Evolutionary conservation across 2,113 vertebrate genomes (phyloP).

Genomic region (Chloebia gouldiae): DNA sequence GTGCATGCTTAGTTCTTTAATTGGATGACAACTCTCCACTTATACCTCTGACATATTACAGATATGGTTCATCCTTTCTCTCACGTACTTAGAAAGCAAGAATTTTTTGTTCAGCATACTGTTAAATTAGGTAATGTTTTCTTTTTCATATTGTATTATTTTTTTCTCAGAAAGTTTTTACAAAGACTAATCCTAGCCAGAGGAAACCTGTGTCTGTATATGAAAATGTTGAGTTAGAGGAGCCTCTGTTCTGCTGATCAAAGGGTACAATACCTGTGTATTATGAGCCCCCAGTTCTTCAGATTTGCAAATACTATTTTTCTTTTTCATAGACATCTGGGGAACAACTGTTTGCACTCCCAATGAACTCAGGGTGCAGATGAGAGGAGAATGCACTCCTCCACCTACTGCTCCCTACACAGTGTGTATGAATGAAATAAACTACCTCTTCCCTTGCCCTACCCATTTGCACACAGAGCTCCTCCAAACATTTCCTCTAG

Average conservation of each 20-base stretch:
- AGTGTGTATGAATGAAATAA: neutral
- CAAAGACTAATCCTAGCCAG: neutral
- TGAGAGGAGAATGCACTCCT: neutral
- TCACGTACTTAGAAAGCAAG: neutral
- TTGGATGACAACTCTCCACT: neutral
- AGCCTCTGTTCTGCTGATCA: neutral
- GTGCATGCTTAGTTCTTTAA: neutral
- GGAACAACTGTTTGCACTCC: neutral
- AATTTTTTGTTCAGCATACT: neutral
- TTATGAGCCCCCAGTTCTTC: neutral
- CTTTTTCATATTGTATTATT: neutral
- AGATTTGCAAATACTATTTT: neutral
- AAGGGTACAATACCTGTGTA: neutral
- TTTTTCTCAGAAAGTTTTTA: neutral
- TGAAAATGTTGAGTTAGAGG: neutral
- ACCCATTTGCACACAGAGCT: neutral
- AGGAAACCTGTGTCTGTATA: neutral
- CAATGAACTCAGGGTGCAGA: neutral
- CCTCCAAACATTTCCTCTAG: neutral
- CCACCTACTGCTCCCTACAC: neutral
- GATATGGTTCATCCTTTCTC: neutral
- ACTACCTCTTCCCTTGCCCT: neutral
- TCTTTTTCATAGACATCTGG: neutral
- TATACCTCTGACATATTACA: neutral
- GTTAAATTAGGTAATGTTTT: neutral